These are phyloP conservation scores for Carassius gibelio DNA, from an alignment of 2,113 vertebrate genomes.

Conservation along the genomic window DNA sequence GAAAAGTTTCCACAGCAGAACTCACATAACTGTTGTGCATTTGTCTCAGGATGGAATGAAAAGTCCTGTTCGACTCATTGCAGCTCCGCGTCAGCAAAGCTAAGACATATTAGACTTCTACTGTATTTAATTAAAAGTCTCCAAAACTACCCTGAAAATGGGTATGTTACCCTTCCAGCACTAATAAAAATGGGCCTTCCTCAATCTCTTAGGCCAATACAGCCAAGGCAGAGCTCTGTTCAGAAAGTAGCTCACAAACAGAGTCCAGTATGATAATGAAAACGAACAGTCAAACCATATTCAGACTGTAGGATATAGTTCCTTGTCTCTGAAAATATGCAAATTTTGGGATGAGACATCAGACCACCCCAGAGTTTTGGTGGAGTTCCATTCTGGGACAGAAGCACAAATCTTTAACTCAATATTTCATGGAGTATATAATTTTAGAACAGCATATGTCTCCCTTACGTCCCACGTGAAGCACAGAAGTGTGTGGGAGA, in stretches of 20 bases:
- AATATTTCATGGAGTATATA: conserved; percentile 40
- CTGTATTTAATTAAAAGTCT: background rate
- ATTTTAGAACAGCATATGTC: conserved; percentile 25
- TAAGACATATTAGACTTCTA: background rate
- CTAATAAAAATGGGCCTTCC: background rate
- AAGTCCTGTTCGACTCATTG: background rate
- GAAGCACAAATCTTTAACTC: conserved; percentile 21
- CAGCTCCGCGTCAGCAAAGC: conserved; percentile 11
- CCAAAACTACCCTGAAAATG: background rate
- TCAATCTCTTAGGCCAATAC: background rate
- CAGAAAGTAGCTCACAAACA: conserved; percentile 18
- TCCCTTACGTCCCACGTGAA: background rate
- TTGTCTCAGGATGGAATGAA: background rate
- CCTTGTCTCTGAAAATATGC: conserved; percentile 32
- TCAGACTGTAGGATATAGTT: conserved; percentile 9
- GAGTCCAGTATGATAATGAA: conserved; percentile 7
- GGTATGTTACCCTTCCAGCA: background rate
- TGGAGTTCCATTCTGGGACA: conserved; percentile 24
- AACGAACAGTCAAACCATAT: conserved; percentile 31
- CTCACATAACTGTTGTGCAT: conserved; percentile 8
- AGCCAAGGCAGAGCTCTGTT: background rate
- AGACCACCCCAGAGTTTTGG: conserved; percentile 47
- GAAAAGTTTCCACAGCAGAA: background rate
- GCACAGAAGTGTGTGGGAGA: background rate
- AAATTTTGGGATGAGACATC: conserved; percentile 22